Base-by-base conservation (phyloP, 2,113 vertebrate genomes). In the Sisor rabdophorus region DNA sequence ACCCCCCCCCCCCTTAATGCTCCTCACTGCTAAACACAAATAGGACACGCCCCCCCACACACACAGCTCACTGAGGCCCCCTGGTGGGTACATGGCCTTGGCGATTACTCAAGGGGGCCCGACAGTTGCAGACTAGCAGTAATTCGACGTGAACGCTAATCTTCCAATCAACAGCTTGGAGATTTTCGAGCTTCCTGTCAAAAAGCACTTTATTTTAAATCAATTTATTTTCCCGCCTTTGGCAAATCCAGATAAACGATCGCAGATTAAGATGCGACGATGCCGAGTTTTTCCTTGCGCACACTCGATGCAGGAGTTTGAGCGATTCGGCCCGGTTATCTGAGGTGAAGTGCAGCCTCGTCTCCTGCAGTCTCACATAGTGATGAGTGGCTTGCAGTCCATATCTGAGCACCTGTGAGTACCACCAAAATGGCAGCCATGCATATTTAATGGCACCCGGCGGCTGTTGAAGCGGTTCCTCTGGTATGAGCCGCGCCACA, bases 391-490 rank as follows among this genome's bases (percentile, higher is more conserved):
- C 63, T 77, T 22, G 32, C 22, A 64, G 68, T 22, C n/a, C 32
- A 61, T 30, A 65, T 50, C 44, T 54, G 44, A 58, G 77, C 78
- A 70, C 32, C 28, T 70, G 17, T 70, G 72, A 80, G 78, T 70
- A 69, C 36, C 70, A 70, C 71, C 74, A 74, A 78, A 82, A 82
- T 82, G 79, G 76, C 81, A 84, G 19, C 56, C 26, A 81, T 75
- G 61, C 73, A 83, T 81, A 72, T 83, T 83, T 85, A 77, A 85
- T 85, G 61, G 78, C 24, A 65, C 61, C 58, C 56, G 40, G 80
- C 58, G 44, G 54, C 65, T 68, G 30, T 53, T 63, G 44, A 75
- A 69, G 58, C 32, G 12, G 19, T 32, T 76, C 36, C 52, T 50
- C 20, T 59, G 60, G 71, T 24, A 55, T n/a, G 63, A 60, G 44